phyloP scores from a whole-genome alignment of 2,113 vertebrate genomes.

The Chaetura pelagica region DNA sequence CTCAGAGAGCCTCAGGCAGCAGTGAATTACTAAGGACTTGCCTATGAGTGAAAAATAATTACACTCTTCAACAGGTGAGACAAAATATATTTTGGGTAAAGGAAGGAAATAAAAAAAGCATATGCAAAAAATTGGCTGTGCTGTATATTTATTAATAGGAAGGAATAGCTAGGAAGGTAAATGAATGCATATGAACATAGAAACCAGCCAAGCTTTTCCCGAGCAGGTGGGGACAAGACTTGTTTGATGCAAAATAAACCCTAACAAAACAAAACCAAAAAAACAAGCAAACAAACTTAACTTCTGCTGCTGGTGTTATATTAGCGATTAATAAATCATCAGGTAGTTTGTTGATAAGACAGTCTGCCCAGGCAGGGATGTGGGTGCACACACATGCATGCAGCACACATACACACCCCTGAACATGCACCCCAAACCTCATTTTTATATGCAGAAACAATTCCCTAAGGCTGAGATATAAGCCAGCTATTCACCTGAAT shows the following conservation, averaged over 20 bases:
- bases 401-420: too few species aligned
- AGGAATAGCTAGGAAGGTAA: not conserved
- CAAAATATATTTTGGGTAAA: conserved; percentile 52
- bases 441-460: not conserved
- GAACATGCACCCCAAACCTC: not conserved
- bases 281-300: not conserved
- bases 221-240: not conserved
- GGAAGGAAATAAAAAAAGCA: conserved; percentile 2
- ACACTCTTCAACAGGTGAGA: conserved; percentile 46
- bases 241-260: not conserved
- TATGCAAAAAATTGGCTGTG: conserved; percentile 33
- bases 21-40: conserved; percentile 65
- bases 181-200: not conserved
- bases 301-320: not conserved
- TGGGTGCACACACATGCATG: not conserved
- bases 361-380: not conserved
- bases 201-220: not conserved
- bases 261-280: too few species aligned
- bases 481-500: not conserved
- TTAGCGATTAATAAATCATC: not conserved
- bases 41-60: conserved; percentile 67
- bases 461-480: not conserved
- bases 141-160: not conserved
- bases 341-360: not conserved
- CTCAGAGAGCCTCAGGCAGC: conserved; percentile 50